These are phyloP conservation scores for Schizotus pectinicornis DNA, from an alignment of 2,888 invertebrate genomes.

Conservation along the genomic window DNA sequence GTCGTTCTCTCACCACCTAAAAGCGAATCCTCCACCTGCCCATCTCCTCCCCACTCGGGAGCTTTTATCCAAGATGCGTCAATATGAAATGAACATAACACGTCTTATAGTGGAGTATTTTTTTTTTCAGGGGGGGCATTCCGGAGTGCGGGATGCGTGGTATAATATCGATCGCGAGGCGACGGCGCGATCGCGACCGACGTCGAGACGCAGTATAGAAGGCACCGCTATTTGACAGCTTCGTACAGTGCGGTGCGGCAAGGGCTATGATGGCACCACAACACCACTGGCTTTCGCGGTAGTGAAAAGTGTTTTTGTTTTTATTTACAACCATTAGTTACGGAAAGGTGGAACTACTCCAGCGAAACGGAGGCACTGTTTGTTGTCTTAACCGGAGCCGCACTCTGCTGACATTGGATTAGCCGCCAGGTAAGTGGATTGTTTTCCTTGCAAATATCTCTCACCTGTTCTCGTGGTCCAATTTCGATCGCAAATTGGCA, in stretches of 20 bases:
- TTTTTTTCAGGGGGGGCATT: constrained; percentile 24
- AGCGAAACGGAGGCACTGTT: too few species aligned
- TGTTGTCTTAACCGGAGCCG: too few species aligned
- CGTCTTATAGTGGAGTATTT: constrained; percentile 38
- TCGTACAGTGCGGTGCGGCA: constrained; percentile 43
- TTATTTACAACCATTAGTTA: background rate
- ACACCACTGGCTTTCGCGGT: constrained; percentile 24
- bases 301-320: constrained; percentile 25
- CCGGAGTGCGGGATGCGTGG: constrained; percentile 48
- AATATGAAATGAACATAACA: constrained; percentile 31
- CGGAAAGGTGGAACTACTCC: too few species aligned
- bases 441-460: too few species aligned
- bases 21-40: too few species aligned
- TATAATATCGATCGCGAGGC: constrained; percentile 50
- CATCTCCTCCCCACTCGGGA: too few species aligned
- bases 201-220: constrained; percentile 43
- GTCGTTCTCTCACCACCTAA: too few species aligned
- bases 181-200: constrained; percentile 43
- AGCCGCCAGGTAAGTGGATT: too few species aligned
- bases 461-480: too few species aligned
- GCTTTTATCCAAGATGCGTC: constrained; percentile 30
- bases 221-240: constrained; percentile 42
- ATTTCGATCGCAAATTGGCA: too few species aligned
- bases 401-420: too few species aligned
- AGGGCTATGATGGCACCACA: constrained; percentile 28